Conservation (phyloP, 2,113 vertebrate species). For the Hyperopisus bebe region DNA sequence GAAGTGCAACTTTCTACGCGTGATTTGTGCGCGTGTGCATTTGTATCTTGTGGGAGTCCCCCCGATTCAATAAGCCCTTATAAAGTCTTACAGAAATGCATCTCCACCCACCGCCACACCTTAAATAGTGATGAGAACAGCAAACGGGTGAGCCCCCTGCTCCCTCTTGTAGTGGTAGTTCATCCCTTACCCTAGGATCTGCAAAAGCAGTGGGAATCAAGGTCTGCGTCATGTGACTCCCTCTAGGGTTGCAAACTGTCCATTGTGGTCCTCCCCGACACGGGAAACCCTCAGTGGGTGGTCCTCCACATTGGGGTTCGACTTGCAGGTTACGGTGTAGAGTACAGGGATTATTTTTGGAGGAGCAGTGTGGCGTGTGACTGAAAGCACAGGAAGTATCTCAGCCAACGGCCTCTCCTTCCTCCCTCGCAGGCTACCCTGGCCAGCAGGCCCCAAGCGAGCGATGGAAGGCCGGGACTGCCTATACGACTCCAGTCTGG, state of each 20-base stretch:
- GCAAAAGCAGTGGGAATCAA: background rate
- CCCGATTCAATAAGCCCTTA: slow-evolving; percentile 32
- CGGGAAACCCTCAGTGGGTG: background rate
- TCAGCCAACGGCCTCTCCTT: slow-evolving; percentile 16
- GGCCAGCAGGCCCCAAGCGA: slow-evolving; percentile 61
- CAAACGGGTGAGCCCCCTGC: background rate
- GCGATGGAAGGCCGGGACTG: slow-evolving; percentile 25
- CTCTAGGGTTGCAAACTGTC: background rate
- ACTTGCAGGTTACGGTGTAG: background rate
- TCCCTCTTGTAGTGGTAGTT: background rate
- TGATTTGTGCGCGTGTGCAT: slow-evolving; percentile 20
- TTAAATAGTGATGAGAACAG: background rate
- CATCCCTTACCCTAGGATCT: background rate
- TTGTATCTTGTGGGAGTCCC: slow-evolving; percentile 10
- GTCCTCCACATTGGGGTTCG: background rate
- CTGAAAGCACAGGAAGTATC: background rate
- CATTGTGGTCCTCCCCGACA: background rate
- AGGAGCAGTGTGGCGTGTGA: background rate
- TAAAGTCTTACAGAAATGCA: slow-evolving; percentile 1
- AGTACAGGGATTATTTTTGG: background rate
- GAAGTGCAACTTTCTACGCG: slow-evolving; percentile 37
- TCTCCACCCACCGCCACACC: background rate
- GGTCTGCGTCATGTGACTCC: background rate
- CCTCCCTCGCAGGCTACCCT: slow-evolving; percentile 43
- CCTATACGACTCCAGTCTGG: background rate